Base-by-base conservation (phyloP, 2,113 vertebrate genomes). In the Mormyrus lacerda region DNA sequence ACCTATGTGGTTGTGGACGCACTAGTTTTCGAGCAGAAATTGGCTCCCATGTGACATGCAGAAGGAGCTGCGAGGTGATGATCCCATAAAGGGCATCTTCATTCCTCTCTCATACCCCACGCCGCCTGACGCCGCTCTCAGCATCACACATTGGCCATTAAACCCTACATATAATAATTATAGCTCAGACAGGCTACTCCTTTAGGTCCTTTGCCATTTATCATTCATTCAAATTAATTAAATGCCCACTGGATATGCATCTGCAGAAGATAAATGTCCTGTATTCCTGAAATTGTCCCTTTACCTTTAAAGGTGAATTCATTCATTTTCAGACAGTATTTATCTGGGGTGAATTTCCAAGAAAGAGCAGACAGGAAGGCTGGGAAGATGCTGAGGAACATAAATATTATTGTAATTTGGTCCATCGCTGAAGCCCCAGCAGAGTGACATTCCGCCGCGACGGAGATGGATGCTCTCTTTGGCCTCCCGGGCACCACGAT, bases 341-440 rank as follows among this genome's bases (percentile, higher is more conserved):
- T 47, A 84, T 47, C 35, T n/a, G 44, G 15, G 21, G 44, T 84
- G 82, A 84, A 84, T 84, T 84, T 84, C 44, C 82, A 84, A 24
- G 39, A 47, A 84, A 17, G 9, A 84, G 42, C 44, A 84, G 82
- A 47, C 82, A 21, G 82, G 44, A n/a, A 84, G 42, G 44, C 42
- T 84, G 82, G 39, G 87, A 35, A 88, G 87, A 48, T 44, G 27
- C 44, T 3, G 58, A 47, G 87, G 24, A 65, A 88, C 58, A 88
- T 88, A 88, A 88, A 88, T 88, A 88, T 88, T 88, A 88, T 88
- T 76, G 87, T 88, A 88, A 88, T 88, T 88, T 88, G 45, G 87
- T 21, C n/a, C 44, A n/a, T 69, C 45, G 7, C 87, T 15, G 42
- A n/a, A 44, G 82, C 35, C 65, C 13, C 65, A 9, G 87, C 44